Evolutionary conservation across 2,113 vertebrate species (phyloP).

Genomic region (Semicossyphus pulcher): DNA sequence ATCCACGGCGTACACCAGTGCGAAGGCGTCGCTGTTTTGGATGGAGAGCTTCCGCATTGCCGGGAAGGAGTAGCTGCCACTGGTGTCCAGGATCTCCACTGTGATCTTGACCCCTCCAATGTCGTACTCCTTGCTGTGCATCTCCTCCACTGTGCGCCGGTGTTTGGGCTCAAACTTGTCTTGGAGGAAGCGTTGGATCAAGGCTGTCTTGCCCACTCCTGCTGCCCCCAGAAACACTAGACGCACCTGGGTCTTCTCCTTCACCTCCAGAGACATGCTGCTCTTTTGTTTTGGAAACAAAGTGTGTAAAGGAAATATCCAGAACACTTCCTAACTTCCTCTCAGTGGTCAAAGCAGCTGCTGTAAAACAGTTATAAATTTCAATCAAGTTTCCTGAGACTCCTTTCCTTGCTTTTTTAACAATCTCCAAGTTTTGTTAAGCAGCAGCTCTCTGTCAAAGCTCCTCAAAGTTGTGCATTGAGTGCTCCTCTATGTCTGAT

Average conservation of each 20-base stretch:
- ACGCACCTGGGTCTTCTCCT: conserved; percentile 90
- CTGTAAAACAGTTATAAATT: not conserved
- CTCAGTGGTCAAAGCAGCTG: conserved; percentile 2
- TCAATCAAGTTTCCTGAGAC: not conserved
- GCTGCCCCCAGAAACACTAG: conserved; percentile 91
- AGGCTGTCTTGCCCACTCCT: conserved; percentile 90
- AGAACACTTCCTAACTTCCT: not conserved
- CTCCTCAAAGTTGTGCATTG: conserved; percentile 8
- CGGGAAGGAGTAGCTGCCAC: conserved; percentile 93
- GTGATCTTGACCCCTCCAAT: conserved; percentile 86
- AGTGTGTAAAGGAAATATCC: not conserved
- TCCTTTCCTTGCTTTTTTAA: not conserved
- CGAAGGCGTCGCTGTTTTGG: conserved; percentile 91
- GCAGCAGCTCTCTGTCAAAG: not conserved
- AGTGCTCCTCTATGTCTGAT: conserved; percentile 36
- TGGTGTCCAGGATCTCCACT: conserved; percentile 93
- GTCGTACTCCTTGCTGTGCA: conserved; percentile 92
- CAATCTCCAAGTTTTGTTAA: not conserved
- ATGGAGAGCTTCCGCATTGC: conserved; percentile 94
- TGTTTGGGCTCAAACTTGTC: conserved; percentile 92
- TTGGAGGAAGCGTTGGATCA: conserved; percentile 90
- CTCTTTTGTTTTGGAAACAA: not conserved
- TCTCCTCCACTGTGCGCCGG: conserved; percentile 91
- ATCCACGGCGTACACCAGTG: conserved; percentile 90
- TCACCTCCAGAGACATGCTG: conserved; percentile 87